Base-by-base conservation (phyloP, 2,113 vertebrate species). In the Phyllopteryx taeniolatus region DNA sequence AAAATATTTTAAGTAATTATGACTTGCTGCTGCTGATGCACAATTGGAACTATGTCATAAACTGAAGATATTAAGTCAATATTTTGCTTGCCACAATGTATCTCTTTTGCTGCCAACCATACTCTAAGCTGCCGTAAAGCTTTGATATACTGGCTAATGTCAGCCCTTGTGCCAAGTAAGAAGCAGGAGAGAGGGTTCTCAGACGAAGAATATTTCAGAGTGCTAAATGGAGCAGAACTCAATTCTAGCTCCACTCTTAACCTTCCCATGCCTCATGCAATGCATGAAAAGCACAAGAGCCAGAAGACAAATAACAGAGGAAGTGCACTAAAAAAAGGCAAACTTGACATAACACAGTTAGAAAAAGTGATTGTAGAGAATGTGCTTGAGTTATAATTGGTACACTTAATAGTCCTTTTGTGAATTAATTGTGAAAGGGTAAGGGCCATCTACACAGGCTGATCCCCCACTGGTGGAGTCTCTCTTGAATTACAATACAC, bases 201-300 rank as follows among this genome's bases (percentile, higher is more conserved):
- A 88, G 87, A 86, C 44, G 44, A 66, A 83, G 90, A 90, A 90
- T 91, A 89, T 90, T 90, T 89, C 86, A 90, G 81, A 78, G 74
- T 78, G 86, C 87, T 88, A 91, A 91, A 91, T 91, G 89, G 90
- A 91, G 90, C 88, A 90, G 88, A 90, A 91, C 90, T 86, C 90
- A 74, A 91, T 90, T 90, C 85, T 83, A 85, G 87, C 87, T 88
- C 85, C 82, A 83, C 88, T 86, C 86, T 85, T 89, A 88, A 90
- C 87, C 87, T 87, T 84, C 87, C 81, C 60, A 84, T 83, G 88
- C 85, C 85, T 88, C 85, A 84, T 87, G 81, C 81, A 87, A 83
- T 85, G 85, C 85, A 90, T 90, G 89, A 83, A 90, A 89, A 88
- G 83, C 79, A 85, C 79, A 74, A 84, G 79, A 82, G 83, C 85